Base-by-base conservation (phyloP, 64 coral and sea anemone species). In the Stichodactyla helianthus region DNA sequence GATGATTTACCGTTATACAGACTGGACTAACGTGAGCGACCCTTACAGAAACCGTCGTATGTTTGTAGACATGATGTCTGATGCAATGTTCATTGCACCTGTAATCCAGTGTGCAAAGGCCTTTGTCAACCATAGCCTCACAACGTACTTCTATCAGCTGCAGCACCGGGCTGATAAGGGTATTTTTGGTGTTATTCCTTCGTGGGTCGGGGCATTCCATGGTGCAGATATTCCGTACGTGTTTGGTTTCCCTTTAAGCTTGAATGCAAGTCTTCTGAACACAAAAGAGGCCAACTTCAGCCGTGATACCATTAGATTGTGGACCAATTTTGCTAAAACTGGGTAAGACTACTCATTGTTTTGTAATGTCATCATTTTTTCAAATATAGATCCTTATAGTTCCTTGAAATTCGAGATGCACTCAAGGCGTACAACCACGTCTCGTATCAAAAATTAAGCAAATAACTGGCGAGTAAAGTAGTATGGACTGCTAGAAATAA, bases 1-100 rank as follows among this genome's bases (percentile, higher is more conserved):
- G 14, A 80, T 89, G 2, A 89, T 92, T 79, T 86, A 91, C 57
- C 80, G 91, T 44, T 95, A 95, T n/a, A 92, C 93, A 5, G 89
- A 95, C 53, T 95, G 89, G 89, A 76, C 60, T 94, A 79, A 31
- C 28, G 28, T 31, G 28, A 31, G 28, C 28, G 28, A 31, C 28
- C 28, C 28, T 31, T 31, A 31, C 28, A 31, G 28, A 31, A 31
- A 31, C 28, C 28, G 28, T 31, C 28, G 28, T 31, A 31, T 31
- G 28, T 31, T 31, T 31, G 28, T 31, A 31, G 28, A 31, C 28
- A 31, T 31, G 28, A 31, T 31, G 28, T 31, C 28, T 31, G 28
- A 31, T 31, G 28, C 1, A 0, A 31, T 31, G 28, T 31, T 31
- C 28, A 31, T 1, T 31, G 28, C 28, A 31, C 28, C 28, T 31